Conservation (phyloP, 1,140 invertebrate genomes). For the Scylla paramamosain region DNA sequence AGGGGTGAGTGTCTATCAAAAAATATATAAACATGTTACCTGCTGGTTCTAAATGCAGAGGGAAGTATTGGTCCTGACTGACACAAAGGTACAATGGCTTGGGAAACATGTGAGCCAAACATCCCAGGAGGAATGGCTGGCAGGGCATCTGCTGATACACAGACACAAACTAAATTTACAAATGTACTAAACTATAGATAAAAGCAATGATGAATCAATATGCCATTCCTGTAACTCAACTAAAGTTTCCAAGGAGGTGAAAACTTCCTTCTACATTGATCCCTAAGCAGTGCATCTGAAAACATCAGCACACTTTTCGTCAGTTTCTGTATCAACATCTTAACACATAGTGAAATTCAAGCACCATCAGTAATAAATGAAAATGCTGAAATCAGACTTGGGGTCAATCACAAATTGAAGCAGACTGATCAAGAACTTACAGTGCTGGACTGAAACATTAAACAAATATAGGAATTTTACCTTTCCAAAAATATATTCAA, state of each 20-base stretch:
- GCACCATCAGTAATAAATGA: conserved; percentile 62
- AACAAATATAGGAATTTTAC: too few species aligned
- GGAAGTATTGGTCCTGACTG: neutral
- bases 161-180: neutral
- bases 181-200: neutral
- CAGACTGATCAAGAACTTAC: too few species aligned
- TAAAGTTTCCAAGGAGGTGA: neutral
- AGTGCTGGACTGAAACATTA: too few species aligned
- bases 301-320: neutral
- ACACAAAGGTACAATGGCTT: neutral
- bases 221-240: neutral
- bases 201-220: neutral
- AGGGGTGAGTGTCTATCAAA: neutral
- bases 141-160: neutral
- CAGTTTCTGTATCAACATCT: neutral
- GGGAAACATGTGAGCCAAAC: neutral
- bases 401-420: too few species aligned
- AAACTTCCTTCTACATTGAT: neutral
- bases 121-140: neutral
- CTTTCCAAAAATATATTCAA: too few species aligned
- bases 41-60: neutral
- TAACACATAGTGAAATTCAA: conserved; percentile 36
- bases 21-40: neutral
- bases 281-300: neutral
- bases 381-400: conserved; percentile 36